Conservation (phyloP, 2,113 vertebrate genomes). For the Lepisosteus osseus region DNA sequence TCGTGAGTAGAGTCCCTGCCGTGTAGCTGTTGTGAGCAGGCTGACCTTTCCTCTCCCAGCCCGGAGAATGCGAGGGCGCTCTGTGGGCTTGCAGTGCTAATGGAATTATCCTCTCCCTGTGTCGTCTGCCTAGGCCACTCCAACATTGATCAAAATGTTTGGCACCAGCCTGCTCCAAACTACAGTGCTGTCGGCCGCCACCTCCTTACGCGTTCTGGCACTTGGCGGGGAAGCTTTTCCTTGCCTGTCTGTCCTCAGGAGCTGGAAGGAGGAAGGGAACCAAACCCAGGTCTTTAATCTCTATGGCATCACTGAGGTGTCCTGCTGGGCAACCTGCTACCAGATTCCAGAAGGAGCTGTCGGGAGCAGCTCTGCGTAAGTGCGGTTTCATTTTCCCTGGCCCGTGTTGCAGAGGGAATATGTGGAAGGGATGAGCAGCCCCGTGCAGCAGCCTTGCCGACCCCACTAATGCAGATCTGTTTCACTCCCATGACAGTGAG, state of each 20-base stretch:
- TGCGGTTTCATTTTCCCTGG: background rate
- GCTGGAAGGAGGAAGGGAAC: slow-evolving; percentile 82
- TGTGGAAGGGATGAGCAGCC: too few species aligned
- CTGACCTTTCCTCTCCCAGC: too few species aligned
- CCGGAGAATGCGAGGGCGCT: too few species aligned
- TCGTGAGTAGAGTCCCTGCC: too few species aligned
- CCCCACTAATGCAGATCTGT: too few species aligned
- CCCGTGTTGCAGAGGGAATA: too few species aligned
- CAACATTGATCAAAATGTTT: slow-evolving; percentile 82
- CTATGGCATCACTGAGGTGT: slow-evolving; percentile 94
- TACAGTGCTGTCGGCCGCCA: slow-evolving; percentile 68
- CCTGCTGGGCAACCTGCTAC: slow-evolving; percentile 88
- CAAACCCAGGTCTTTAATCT: slow-evolving; percentile 84
- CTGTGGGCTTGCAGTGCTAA: background rate
- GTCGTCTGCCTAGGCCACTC: slow-evolving; percentile 73
- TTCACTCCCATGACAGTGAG: too few species aligned
- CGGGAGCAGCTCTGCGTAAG: slow-evolving; percentile 44
- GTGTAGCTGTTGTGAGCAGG: too few species aligned
- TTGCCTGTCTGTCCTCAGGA: slow-evolving; percentile 58
- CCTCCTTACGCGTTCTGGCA: slow-evolving; percentile 81
- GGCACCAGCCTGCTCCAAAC: slow-evolving; percentile 67
- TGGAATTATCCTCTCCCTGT: background rate
- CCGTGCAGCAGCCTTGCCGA: too few species aligned
- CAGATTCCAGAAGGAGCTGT: slow-evolving; percentile 70
- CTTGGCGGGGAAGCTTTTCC: slow-evolving; percentile 91